These are phyloP conservation scores for Lasioglossum malachurum DNA, from an alignment of 2,888 invertebrate genomes.

Conservation along the genomic window DNA sequence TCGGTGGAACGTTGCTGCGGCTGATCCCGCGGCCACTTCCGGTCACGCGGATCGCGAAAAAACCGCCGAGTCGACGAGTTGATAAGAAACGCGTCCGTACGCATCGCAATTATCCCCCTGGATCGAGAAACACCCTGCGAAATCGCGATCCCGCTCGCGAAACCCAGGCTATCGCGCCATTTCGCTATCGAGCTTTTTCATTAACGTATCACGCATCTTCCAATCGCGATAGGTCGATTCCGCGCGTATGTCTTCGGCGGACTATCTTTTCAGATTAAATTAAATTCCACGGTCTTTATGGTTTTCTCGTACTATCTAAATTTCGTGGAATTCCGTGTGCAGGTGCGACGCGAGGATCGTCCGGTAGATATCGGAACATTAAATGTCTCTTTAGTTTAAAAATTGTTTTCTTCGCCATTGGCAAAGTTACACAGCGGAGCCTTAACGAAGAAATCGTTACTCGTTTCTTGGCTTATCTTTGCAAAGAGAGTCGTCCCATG, in stretches of 20 bases:
- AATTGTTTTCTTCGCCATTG: background rate
- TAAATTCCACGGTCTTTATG: background rate
- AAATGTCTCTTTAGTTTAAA: background rate
- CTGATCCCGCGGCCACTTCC: slow-evolving; percentile 18
- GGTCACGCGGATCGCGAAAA: slow-evolving; percentile 11
- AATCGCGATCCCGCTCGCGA: background rate
- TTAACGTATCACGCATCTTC: background rate
- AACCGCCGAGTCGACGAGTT: background rate
- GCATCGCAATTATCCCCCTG: slow-evolving; percentile 1
- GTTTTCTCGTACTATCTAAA: background rate
- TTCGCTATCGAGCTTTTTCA: background rate
- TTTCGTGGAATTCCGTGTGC: background rate
- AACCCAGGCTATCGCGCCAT: background rate
- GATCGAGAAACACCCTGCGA: background rate
- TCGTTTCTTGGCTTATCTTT: background rate
- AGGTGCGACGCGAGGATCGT: background rate
- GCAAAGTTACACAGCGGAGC: background rate
- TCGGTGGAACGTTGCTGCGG: background rate
- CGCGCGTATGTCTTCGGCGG: background rate
- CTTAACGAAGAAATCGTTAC: background rate
- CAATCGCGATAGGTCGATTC: background rate
- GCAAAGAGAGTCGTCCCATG: background rate
- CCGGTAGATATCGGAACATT: background rate
- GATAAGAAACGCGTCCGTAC: background rate
- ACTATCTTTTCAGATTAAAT: background rate